Base-by-base conservation (phyloP, 2,113 vertebrate genomes). In the Numida meleagris region DNA sequence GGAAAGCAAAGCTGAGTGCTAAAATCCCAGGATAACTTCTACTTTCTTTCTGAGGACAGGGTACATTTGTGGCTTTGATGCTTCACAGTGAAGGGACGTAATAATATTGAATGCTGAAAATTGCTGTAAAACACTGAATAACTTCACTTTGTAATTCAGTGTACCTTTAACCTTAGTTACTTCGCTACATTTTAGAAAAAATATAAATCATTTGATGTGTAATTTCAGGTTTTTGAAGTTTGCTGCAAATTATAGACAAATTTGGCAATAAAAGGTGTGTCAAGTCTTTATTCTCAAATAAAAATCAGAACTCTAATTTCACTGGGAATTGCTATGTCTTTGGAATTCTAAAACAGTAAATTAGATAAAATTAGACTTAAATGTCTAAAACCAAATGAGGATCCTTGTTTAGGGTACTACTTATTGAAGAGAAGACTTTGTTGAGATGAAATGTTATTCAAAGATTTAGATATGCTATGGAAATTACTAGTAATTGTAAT, bases 171-270 rank as follows among this genome's bases (percentile, higher is more conserved):
- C 24, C 5, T 51, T 58, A 46, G 11, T 14, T 75, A 17, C 10
- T 50, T 31, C 21, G 6, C n/a, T 76, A 12, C 2, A 31, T 61
- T 23, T 81, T 42, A 46, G n/a, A 61, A 92, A 86, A 63, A 23
- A 2, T 1, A 0, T 20, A 70, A 58, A 10, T 66, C 43, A 33
- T 48, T 70, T 53, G 18, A 12, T 50, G 5, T 14, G 0, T 13
- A 55, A 55, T 6, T 46, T 82, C 21, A 14, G 2, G 5, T 75
- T 73, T 86, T 53, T 6, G 0, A 12, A 74, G 6, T 3, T 45
- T 8, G 58, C 10, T 5, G 29, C 5, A 77, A 71, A 57, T 9
- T 29, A 13, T 23, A 45, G 40, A 5, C 33, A 66, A 65, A 76
- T 50, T 31, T 70, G 33, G 2, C 21, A 46, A 17, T 77, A 85